These are phyloP conservation scores for Mizuhopecten yessoensis DNA, from an alignment of 1,140 invertebrate species.

Conservation along the genomic window DNA sequence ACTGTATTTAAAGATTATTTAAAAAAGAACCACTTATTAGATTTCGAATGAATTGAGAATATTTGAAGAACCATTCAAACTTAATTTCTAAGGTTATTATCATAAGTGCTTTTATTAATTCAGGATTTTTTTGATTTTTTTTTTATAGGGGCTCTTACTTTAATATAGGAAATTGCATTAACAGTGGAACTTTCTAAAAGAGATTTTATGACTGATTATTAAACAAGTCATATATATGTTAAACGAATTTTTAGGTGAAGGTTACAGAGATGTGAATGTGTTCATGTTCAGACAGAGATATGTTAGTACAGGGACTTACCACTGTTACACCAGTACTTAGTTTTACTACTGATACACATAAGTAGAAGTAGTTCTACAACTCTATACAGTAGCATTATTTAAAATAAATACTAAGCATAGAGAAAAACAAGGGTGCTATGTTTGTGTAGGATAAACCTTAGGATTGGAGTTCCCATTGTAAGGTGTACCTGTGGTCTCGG, in stretches of 20 bases:
- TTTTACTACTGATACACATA: not conserved
- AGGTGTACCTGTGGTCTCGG: not conserved
- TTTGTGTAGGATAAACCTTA: constrained; percentile 6
- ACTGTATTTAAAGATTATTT: not conserved
- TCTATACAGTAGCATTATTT: constrained; percentile 18
- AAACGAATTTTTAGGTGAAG: too few species aligned
- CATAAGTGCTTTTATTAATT: too few species aligned
- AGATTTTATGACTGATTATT: not conserved
- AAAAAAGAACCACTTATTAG: not conserved
- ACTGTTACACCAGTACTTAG: not conserved
- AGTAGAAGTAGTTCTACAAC: not conserved
- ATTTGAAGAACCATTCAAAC: constrained; percentile 1
- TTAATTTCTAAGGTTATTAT: not conserved
- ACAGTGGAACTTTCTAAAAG: not conserved
- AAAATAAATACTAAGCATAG: constrained; percentile 29
- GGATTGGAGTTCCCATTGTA: not conserved
- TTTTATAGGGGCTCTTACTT: not conserved
- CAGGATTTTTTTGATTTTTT: not conserved
- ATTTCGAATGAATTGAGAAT: not conserved
- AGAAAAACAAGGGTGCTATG: constrained; percentile 37
- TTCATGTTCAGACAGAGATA: not conserved
- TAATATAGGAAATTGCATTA: not conserved
- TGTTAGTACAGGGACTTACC: not conserved
- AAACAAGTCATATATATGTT: too few species aligned
- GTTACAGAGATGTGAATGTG: too few species aligned